Evolutionary conservation across 35 echinoderm and acorn worm genomes (phyloP).

Genomic region (Heliocidaris tuberculata): DNA sequence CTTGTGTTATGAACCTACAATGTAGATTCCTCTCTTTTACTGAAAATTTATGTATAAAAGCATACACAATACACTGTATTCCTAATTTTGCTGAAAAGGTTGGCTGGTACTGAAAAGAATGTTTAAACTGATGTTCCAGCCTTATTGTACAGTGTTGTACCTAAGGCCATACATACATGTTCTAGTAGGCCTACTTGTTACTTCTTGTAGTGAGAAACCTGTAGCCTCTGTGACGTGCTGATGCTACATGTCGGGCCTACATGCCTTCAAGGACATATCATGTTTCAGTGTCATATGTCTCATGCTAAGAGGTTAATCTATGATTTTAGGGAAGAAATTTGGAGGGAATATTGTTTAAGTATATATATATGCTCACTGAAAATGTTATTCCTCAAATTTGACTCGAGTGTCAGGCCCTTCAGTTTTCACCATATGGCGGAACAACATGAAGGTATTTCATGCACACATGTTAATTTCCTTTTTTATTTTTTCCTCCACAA

Average conservation of each 20-base stretch:
- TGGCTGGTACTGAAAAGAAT: too few species aligned
- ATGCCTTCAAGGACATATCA: neutral
- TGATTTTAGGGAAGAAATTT: neutral
- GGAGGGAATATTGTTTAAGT: neutral
- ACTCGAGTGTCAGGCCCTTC: neutral
- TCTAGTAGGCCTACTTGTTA: too few species aligned
- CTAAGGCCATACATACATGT: too few species aligned
- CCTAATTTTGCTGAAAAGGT: too few species aligned
- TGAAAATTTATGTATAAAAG: too few species aligned
- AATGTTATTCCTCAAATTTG: neutral
- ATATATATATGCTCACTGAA: neutral
- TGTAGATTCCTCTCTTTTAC: too few species aligned
- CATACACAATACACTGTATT: too few species aligned
- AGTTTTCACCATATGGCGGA: neutral
- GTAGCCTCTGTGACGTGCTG: neutral
- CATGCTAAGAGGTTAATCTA: neutral
- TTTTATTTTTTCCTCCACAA: neutral
- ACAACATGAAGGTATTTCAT: neutral
- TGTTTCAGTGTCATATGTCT: neutral
- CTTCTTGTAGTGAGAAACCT: neutral
- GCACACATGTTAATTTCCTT: neutral
- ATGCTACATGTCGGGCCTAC: neutral
- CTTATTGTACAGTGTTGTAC: too few species aligned
- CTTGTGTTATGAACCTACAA: too few species aligned
- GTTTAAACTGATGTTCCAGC: too few species aligned